Base-by-base conservation (phyloP, 1,140 invertebrate genomes). In the Orussus abietinus region DNA sequence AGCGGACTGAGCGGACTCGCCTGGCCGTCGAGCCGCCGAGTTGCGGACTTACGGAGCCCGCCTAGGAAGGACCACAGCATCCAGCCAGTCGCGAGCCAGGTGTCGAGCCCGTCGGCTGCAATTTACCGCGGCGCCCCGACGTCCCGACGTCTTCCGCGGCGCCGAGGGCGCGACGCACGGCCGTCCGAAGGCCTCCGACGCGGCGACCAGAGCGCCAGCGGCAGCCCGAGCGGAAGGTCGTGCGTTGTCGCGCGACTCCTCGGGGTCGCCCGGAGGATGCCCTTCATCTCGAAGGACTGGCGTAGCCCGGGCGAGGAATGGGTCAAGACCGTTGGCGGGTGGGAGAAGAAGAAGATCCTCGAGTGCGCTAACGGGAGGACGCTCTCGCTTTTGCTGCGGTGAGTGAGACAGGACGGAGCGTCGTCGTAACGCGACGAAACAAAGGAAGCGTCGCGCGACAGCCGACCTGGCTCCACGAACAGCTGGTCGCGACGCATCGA, bases 241-340 rank as follows among this genome's bases (percentile, higher is more conserved):
- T n/a, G n/a, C n/a, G n/a, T n/a, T n/a, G n/a, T n/a, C n/a, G n/a
- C n/a, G n/a, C n/a, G n/a, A n/a, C n/a, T 15, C 18, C 6, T 32
- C 14, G 30, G 28, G 25, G 26, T 18, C 6, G 10, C n/a, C 5
- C 14, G 11, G 19, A 49, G 38, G 48, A 98, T 98, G 95, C 94
- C 95, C 54, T 98, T 97, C 76, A 89, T 89, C 72, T 91, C 88
- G 18, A 90, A 90, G 75, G 88, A 91, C 75, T 92, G 88, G 88
- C 79, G 94, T 61, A 96, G 92, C 41, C 92, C 93, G 26, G 96
- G 96, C 21, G 95, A 98, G 70, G 88, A 90, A 61, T 98, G 96
- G 96, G 92, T 98, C 11, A 95, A 96, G 77, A 97, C 93, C 20
- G 84, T 90, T 51, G 90, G 94, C 71, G 92, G 94, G 41, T 96